Evolutionary conservation across 1,140 invertebrate species (phyloP), one percentile per base, ranked within the genome.

Genomic region (Polypedilum vanderplanki): DNA sequence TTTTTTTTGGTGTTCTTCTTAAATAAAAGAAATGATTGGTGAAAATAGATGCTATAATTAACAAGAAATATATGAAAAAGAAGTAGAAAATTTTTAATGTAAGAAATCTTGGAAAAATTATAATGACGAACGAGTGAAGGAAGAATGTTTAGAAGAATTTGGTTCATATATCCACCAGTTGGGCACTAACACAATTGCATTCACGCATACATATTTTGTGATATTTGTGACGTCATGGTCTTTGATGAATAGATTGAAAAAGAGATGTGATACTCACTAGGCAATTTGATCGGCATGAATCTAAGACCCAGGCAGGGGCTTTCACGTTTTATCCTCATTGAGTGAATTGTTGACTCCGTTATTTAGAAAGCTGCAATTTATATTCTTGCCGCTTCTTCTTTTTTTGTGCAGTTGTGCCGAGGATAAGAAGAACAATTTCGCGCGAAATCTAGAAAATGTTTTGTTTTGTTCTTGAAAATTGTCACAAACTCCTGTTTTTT

Each of bases 281-380:
- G 65, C 65, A 57, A 57, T 57, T 85, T 85, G 70, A 88, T 79
- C 76, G 87, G 87, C 78, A 86, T 85, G 75, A 88, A 86, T 77
- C 86, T 83, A 18, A 89, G 81, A 41, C 88, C 85, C 75, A 89
- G 84, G 79, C 87, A 88, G 78, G 87, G 86, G 76, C 87, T 86
- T 80, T 87, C 84, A 80, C 88, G 85, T 82, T 88, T 89, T 79
- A 89, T 85, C 83, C 87, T 87, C 87, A 89, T 89, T 78, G 65
- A 4, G 20, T 70, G 7, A 22, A 70, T 70, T 57, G 9, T 57
- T n/a, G 46, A 57, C 9, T 57, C 46, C 12, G 46, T 57, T 57
- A 3, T 33, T 33, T 33, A 33, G 24, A 3, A 33, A 33, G 24
- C 24, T 33, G 46, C n/a, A 57, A 57, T 57, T n/a, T 57, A 15